Percentiles rank a stretch among this genome's conserved stretches.
Evolutionary conservation across 2,113 vertebrate genomes (phyloP).

Genomic region (Porphyrio hochstetteri): DNA sequence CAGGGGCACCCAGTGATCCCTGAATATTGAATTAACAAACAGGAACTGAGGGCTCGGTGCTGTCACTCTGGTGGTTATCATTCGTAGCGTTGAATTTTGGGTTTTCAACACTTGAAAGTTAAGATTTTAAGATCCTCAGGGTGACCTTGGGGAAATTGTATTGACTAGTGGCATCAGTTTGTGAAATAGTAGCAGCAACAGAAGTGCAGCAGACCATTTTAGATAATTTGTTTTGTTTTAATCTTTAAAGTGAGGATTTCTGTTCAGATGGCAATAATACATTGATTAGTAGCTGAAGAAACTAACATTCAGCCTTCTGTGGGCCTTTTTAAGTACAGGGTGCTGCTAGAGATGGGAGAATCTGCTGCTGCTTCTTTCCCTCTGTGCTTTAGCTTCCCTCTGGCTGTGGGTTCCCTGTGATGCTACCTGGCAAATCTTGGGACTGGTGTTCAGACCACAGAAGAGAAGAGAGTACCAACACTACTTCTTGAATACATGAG

Average conservation of each 20-base stretch:
- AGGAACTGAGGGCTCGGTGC: not conserved
- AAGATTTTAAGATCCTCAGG: not conserved
- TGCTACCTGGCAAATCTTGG: not conserved
- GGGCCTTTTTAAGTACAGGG: not conserved
- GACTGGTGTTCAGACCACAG: not conserved
- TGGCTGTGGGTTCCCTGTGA: not conserved
- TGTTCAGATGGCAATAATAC: not conserved
- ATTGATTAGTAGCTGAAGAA: not conserved
- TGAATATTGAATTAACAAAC: not conserved
- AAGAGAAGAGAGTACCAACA: not conserved
- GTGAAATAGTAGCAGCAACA: not conserved
- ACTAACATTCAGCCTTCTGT: not conserved
- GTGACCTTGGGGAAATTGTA: not conserved
- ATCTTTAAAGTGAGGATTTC: not conserved
- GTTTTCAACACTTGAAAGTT: not conserved
- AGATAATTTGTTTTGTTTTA: not conserved
- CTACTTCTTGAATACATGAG: not conserved
- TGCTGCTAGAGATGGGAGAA: not conserved
- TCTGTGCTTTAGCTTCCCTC: not conserved
- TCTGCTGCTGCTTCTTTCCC: not conserved
- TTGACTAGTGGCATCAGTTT: not conserved
- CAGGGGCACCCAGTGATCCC: not conserved
- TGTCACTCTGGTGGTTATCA: not conserved
- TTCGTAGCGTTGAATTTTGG: not conserved
- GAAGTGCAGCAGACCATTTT: not conserved